Percentiles rank a stretch among this genome's conserved stretches.
phyloP scores from a whole-genome alignment of 1,140 invertebrate species.

The Saxidomus purpurata region DNA sequence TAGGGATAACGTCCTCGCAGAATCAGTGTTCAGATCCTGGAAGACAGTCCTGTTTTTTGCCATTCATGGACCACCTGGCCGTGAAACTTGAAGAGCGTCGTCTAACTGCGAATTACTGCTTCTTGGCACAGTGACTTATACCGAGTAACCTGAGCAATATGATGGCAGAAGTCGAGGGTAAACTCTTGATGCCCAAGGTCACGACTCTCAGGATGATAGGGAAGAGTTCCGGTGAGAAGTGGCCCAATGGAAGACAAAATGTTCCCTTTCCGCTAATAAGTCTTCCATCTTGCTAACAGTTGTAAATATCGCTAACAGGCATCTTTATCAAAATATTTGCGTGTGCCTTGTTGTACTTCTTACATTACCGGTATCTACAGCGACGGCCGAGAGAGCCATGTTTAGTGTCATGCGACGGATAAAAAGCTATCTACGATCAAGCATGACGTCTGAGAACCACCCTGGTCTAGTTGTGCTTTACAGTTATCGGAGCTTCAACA shows the following conservation, averaged over 20 bases:
- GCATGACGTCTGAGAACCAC: not conserved
- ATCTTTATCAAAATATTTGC: constrained; percentile 41
- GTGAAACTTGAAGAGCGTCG: constrained; percentile 23
- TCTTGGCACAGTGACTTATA: constrained; percentile 36
- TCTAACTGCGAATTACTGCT: constrained; percentile 6
- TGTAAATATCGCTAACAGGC: constrained; percentile 7
- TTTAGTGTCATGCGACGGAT: constrained; percentile 34
- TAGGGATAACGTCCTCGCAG: not conserved
- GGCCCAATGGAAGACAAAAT: constrained; percentile 7
- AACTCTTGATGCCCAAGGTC: not conserved
- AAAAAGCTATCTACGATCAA: constrained; percentile 42
- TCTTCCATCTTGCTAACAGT: not conserved
- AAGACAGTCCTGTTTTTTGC: constrained; percentile 1
- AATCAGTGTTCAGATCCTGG: constrained; percentile 13
- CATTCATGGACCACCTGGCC: constrained; percentile 33
- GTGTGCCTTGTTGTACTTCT: not conserved
- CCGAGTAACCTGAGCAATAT: constrained; percentile 37
- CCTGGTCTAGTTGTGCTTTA: constrained; percentile 31
- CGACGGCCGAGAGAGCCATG: constrained; percentile 12
- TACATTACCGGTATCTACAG: constrained; percentile 8
- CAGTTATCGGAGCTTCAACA: too few relatives aligned
- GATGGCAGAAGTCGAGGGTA: not conserved
- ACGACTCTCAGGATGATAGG: constrained; percentile 14
- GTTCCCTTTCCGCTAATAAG: not conserved
- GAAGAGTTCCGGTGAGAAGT: constrained; percentile 3